A percentile compares a stretch with the other conserved stretches of the same genome.
Evolutionary conservation across 2,113 vertebrate species (phyloP).

Genomic region (Rhagologus leucostigma): DNA sequence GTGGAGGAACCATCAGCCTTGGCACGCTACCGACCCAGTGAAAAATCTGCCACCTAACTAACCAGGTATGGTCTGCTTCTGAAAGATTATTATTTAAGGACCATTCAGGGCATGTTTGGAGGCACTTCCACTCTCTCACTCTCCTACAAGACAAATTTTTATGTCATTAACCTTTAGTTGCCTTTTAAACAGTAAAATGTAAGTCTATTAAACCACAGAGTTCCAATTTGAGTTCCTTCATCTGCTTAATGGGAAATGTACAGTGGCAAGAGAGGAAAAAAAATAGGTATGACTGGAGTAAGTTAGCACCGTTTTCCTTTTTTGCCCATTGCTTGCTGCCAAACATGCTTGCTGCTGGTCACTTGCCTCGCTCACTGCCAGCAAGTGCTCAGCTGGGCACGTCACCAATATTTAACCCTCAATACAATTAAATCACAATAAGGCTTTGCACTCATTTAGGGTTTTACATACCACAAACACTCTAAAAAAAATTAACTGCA

Average conservation of each 20-base stretch:
- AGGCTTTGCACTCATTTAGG: not conserved
- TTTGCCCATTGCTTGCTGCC: not conserved
- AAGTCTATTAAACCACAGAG: not conserved
- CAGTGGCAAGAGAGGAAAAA: not conserved
- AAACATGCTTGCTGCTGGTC: not conserved
- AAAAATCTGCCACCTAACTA: not conserved
- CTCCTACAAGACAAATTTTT: not conserved
- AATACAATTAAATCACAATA: not conserved
- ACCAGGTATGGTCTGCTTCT: not conserved
- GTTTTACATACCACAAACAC: not conserved
- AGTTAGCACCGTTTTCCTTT: not conserved
- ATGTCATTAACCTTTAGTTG: constrained; percentile 16
- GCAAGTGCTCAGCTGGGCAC: not conserved
- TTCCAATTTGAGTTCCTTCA: not conserved
- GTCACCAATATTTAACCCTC: not conserved
- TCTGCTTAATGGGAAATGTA: not conserved
- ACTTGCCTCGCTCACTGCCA: not conserved
- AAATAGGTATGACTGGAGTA: not conserved
- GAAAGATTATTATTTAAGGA: not conserved
- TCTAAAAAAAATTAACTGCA: not conserved
- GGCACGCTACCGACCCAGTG: not conserved
- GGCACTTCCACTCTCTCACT: not conserved
- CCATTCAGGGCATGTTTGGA: not conserved
- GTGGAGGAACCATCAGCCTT: not conserved
- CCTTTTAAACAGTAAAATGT: not conserved